Conservation (phyloP, 2,113 vertebrate species). For the Larimichthys polyactis region DNA sequence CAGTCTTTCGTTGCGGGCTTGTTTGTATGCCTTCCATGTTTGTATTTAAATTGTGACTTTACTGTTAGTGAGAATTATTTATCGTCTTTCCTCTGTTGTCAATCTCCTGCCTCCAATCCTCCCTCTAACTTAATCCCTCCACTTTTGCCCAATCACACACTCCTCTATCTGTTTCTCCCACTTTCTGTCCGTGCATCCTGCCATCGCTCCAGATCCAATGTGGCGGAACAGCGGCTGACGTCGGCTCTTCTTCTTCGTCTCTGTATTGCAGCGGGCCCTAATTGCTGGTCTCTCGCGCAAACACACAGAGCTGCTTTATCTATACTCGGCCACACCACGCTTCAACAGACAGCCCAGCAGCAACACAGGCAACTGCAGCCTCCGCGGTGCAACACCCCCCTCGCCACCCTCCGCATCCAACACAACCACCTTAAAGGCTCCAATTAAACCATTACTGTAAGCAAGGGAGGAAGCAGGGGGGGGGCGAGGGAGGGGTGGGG, state of each 20-base stretch:
- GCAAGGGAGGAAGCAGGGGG: constrained; percentile 46
- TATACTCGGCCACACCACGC: constrained; percentile 60
- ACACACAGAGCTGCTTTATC: constrained; percentile 74
- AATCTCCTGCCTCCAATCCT: constrained; percentile 35
- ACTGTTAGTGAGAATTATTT: constrained; percentile 43
- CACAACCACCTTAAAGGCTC: constrained; percentile 61
- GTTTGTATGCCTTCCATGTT: constrained; percentile 11
- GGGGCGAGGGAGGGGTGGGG: not conserved
- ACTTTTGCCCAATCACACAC: constrained; percentile 21
- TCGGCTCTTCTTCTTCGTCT: constrained; percentile 53
- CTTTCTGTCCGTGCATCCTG: constrained; percentile 27
- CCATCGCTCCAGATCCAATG: constrained; percentile 46
- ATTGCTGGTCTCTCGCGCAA: constrained; percentile 77
- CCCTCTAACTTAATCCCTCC: constrained; percentile 42
- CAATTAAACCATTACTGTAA: constrained; percentile 77
- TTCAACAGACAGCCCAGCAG: constrained; percentile 63
- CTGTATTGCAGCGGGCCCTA: constrained; percentile 63
- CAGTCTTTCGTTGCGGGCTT: not conserved
- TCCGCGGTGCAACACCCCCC: constrained; percentile 43
- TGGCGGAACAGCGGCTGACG: constrained; percentile 69
- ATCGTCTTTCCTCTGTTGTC: constrained; percentile 23
- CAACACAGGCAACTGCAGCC: constrained; percentile 47
- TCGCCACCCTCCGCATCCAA: constrained; percentile 52
- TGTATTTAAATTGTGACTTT: constrained; percentile 35
- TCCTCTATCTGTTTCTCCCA: constrained; percentile 23